phyloP scores from a whole-genome alignment of 2,797 vertebrate species.

The Hyperoplus lanceolatus region DNA sequence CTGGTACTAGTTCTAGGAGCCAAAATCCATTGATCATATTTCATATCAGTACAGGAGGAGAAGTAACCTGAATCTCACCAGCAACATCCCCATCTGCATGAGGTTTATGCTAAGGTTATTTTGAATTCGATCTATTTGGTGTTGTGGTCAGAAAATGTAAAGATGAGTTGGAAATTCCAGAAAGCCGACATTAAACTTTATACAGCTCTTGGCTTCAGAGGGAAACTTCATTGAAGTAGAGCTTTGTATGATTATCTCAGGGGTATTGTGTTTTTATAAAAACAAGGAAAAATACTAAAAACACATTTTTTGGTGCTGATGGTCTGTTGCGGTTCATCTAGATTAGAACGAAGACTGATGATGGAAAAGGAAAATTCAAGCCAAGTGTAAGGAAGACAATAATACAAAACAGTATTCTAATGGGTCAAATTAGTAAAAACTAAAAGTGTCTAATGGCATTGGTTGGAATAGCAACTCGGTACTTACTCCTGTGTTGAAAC shows the following conservation, averaged over 20 bases:
- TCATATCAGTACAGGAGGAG: conserved; percentile 2
- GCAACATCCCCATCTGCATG: neutral
- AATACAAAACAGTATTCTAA: neutral
- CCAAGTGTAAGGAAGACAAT: neutral
- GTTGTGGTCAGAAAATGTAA: neutral
- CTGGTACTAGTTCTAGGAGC: conserved; percentile 14
- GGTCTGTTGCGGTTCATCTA: neutral
- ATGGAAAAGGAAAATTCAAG: neutral
- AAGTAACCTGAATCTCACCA: conserved; percentile 1
- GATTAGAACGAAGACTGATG: neutral
- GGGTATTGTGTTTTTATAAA: neutral
- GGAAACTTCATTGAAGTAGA: neutral
- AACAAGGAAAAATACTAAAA: neutral
- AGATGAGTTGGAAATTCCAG: neutral
- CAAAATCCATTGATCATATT: conserved; percentile 19
- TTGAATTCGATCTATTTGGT: neutral
- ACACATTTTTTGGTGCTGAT: neutral
- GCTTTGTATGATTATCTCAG: neutral
- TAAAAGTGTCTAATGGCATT: neutral
- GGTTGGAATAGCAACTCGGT: neutral
- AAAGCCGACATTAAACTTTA: neutral
- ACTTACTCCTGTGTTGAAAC: conserved; percentile 36
- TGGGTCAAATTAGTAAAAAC: neutral
- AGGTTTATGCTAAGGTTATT: neutral
- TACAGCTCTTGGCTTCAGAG: neutral